Percentiles rank a stretch among this genome's conserved stretches.
Evolutionary conservation across 2,888 invertebrate genomes (phyloP).

Genomic region (Yponomeuta plumbellus): DNA sequence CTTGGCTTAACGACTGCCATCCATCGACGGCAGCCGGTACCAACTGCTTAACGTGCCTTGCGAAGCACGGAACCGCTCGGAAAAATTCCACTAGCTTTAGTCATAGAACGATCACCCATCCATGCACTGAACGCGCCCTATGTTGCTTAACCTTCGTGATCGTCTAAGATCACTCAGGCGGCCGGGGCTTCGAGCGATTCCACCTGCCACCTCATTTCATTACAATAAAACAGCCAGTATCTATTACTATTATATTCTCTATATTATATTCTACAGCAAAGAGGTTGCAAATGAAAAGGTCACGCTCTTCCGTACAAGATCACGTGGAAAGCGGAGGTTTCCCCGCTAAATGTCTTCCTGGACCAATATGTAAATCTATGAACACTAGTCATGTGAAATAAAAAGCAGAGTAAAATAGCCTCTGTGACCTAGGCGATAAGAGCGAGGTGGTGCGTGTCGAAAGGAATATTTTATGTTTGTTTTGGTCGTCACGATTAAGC

Average conservation of each 20-base stretch:
- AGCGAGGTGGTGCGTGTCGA: background rate
- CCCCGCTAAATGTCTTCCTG: constrained; percentile 1
- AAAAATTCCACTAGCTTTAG: too few relatives aligned
- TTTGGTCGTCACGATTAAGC: background rate
- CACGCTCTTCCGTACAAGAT: background rate
- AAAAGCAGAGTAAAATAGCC: background rate
- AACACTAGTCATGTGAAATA: background rate
- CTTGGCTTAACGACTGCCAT: too few relatives aligned
- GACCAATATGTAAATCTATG: background rate
- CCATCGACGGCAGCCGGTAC: too few relatives aligned
- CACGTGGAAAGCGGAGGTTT: background rate
- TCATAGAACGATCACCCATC: too few relatives aligned
- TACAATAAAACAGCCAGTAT: too few relatives aligned
- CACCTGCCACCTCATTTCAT: too few relatives aligned
- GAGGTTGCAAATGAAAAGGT: background rate
- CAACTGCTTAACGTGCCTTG: too few relatives aligned
- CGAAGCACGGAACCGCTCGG: too few relatives aligned
- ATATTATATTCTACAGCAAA: background rate
- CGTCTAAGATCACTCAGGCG: too few relatives aligned
- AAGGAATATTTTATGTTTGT: constrained; percentile 1
- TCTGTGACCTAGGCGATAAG: background rate
- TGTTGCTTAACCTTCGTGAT: too few relatives aligned
- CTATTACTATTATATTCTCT: background rate
- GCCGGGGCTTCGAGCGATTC: too few relatives aligned
- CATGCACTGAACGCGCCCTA: too few relatives aligned